These are phyloP conservation scores for Hofmannophila pseudospretella DNA, from an alignment of 2,888 invertebrate species.

Conservation along the genomic window DNA sequence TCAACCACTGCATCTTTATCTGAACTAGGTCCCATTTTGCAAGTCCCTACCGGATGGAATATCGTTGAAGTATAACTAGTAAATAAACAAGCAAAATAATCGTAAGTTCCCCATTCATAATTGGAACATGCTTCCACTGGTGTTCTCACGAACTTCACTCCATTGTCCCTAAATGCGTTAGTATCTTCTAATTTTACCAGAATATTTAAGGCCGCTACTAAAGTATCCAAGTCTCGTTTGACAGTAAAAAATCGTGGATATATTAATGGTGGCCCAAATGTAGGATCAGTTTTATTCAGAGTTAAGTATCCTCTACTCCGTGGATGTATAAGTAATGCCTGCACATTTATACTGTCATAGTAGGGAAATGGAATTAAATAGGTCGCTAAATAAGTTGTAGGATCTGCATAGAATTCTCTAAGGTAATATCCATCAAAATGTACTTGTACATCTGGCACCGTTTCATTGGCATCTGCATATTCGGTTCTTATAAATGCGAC, in stretches of 20 bases:
- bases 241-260: conserved; percentile 82
- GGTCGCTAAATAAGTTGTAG: conserved; percentile 61
- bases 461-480: conserved; percentile 65
- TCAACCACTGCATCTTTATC: conserved; percentile 60
- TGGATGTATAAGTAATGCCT: conserved; percentile 79
- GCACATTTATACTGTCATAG: conserved; percentile 79
- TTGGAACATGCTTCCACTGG: conserved; percentile 76
- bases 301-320: conserved; percentile 79
- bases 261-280: conserved; percentile 82
- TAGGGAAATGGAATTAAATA: conserved; percentile 73
- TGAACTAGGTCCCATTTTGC: conserved; percentile 52
- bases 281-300: conserved; percentile 82
- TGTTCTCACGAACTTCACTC: conserved; percentile 70
- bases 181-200: conserved; percentile 76
- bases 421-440: conserved; percentile 77
- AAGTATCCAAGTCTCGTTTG: conserved; percentile 78
- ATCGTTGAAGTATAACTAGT: conserved; percentile 78
- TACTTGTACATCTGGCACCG: conserved; percentile 81
- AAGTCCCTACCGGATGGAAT: conserved; percentile 64
- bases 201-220: conserved; percentile 80
- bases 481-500: conserved; percentile 78
- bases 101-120: conserved; percentile 74
- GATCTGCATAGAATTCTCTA: conserved; percentile 75
- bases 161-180: conserved; percentile 69
- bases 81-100: conserved; percentile 81